These are phyloP conservation scores for Eriosoma lanigerum DNA, from an alignment of 1,140 invertebrate genomes.

Conservation along the genomic window DNA sequence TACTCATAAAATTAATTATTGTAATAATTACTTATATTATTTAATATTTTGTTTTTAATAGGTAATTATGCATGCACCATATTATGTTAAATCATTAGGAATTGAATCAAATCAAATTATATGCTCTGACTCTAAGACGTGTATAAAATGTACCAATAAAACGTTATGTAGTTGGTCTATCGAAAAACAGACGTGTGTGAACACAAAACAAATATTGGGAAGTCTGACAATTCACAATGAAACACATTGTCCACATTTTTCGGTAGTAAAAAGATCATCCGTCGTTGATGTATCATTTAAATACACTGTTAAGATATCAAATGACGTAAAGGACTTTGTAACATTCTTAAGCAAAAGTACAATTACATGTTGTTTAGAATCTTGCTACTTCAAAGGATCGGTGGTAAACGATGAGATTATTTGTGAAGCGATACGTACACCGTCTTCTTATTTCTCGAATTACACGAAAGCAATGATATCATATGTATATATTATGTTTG, in stretches of 20 bases:
- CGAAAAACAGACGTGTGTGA: background rate
- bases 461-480: background rate
- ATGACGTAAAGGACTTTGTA: background rate
- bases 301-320: background rate
- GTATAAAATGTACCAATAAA: background rate
- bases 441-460: background rate
- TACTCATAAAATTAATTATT: too few relatives aligned
- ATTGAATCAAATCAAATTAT: background rate
- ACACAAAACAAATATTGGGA: background rate
- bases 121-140: background rate
- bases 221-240: background rate
- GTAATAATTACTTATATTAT: too few relatives aligned
- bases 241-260: background rate
- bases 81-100: background rate
- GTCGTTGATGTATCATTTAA: background rate
- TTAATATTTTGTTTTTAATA: too few relatives aligned
- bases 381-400: background rate
- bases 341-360: background rate
- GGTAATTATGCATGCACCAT: background rate
- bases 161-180: background rate
- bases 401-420: background rate
- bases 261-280: background rate
- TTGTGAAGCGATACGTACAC: background rate
- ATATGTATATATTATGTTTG: background rate
- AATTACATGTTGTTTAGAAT: background rate